Base-by-base conservation (phyloP, 1,140 invertebrate species). In the Linepithema humile region DNA sequence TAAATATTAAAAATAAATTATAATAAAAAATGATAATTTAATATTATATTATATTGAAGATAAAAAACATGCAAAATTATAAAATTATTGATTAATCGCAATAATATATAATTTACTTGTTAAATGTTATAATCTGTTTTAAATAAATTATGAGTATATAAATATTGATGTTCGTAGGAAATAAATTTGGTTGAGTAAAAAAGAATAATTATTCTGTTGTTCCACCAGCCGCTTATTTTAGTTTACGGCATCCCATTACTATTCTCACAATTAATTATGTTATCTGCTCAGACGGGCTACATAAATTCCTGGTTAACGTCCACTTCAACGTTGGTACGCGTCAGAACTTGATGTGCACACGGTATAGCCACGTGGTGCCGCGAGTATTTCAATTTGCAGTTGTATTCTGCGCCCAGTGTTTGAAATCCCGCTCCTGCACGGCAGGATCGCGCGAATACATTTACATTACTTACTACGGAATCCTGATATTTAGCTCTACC, bases 371-470 rank as follows among this genome's bases (percentile, higher is more conserved):
- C 75, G 53, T 53, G 29, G 48, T 40, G 17, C 72, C 60, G 48
- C 82, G 57, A 87, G 60, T 84, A 87, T 90, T 90, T 90, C 89
- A 88, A 90, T 90, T 90, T 89, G 70, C 80, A 88, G 59, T 83
- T 67, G 73, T 75, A 57, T 70, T 80, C 70, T 84, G 50, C 59
- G 59, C 69, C 45, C 82, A 60, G n/a, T 20, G 60, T 43, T 70
- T 43, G 82, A 57, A 75, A 85, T 84, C 85, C 78, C 17, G 23
- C 48, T 84, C 40, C 69, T 62, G 43, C 67, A 57, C 40, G 55
- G 53, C 57, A 32, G 72, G 78, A 90, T 90, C 88, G 82, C 80
- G 74, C 78, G 88, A 90, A 90, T 86, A 72, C 77, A 62, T 83
- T 85, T 89, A 72, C 84, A 88, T 80, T 85, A 75, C 62, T 88